A percentile compares a stretch with the other conserved stretches of the same genome.
These are phyloP conservation scores for Ectobius pallidus DNA, from an alignment of 2,888 invertebrate genomes.

Conservation along the genomic window DNA sequence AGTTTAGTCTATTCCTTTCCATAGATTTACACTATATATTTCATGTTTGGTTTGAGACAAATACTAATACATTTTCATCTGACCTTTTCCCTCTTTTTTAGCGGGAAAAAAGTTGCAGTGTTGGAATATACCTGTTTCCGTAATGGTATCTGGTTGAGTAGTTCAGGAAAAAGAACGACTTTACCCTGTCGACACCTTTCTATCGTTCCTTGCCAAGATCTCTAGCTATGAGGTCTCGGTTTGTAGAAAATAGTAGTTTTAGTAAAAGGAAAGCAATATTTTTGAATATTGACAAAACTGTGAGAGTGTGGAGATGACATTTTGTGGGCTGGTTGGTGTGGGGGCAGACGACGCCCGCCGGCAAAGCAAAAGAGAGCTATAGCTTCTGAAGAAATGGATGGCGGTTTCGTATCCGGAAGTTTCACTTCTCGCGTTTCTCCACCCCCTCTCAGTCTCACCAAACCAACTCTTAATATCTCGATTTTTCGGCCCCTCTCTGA, in stretches of 20 bases:
- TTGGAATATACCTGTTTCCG: too few species aligned
- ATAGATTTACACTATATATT: too few species aligned
- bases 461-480: conserved; percentile 5
- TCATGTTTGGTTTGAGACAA: too few species aligned
- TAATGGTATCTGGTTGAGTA: too few species aligned
- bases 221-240: neutral
- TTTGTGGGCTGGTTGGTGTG: conserved; percentile 15
- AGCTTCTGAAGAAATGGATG: conserved; percentile 25
- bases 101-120: too few species aligned
- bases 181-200: conserved; percentile 18
- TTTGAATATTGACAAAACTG: conserved; percentile 42
- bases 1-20: too few species aligned
- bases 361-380: neutral
- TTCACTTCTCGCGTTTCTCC: neutral
- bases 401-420: conserved; percentile 4
- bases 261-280: conserved; percentile 40
- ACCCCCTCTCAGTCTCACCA: neutral
- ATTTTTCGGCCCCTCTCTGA: conserved; percentile 4
- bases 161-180: neutral
- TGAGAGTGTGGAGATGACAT: conserved; percentile 36
- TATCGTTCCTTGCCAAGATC: conserved; percentile 15
- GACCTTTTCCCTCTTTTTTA: too few species aligned
- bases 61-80: too few species aligned
- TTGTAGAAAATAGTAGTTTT: conserved; percentile 36
- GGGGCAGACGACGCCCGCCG: neutral